Evolutionary conservation across 2,113 vertebrate genomes (phyloP).

Genomic region (Cyanoramphus novaezelandiae): DNA sequence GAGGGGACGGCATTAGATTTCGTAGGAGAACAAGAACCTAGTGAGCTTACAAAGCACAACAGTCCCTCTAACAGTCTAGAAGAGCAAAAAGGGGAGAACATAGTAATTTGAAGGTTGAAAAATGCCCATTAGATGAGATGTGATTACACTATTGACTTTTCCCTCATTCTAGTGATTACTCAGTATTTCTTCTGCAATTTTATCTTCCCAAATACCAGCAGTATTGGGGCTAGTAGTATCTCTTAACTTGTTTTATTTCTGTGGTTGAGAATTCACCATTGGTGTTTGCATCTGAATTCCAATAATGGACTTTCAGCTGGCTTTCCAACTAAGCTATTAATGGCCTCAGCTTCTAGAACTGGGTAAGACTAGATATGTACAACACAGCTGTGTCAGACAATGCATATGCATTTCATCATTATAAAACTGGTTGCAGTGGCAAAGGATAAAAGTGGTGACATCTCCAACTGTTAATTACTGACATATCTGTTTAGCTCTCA

Average conservation of each 20-base stretch:
- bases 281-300: neutral
- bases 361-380: neutral
- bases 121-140: neutral
- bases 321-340: neutral
- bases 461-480: neutral
- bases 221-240: neutral
- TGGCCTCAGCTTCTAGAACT: neutral
- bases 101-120: neutral
- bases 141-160: neutral
- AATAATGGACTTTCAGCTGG: neutral
- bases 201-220: neutral
- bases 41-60: rapidly evolving
- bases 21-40: neutral
- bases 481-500: neutral
- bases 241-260: neutral
- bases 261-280: neutral
- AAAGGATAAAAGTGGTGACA: neutral
- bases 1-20: neutral
- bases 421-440: neutral
- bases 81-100: neutral
- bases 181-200: neutral
- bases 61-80: neutral
- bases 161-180: neutral
- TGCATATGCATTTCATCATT: neutral
- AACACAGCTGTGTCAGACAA: neutral